phyloP scores from a whole-genome alignment of 2,113 vertebrate genomes.

The Mastomys coucha region DNA sequence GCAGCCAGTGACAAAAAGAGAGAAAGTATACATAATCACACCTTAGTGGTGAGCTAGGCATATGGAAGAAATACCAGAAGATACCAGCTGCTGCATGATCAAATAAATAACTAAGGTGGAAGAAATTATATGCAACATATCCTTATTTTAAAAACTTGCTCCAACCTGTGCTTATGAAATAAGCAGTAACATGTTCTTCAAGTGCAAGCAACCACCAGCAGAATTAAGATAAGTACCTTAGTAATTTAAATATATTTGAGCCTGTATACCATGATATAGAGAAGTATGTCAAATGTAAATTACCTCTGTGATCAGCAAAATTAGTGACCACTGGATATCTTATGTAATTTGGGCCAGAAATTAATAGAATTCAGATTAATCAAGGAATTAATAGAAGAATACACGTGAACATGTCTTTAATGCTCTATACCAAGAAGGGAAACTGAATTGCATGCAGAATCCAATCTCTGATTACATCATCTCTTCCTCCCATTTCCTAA shows the following conservation, averaged over 20 bases:
- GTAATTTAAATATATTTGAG: neutral
- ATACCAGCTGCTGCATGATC: neutral
- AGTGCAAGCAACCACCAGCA: neutral
- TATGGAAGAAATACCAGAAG: neutral
- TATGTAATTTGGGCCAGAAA: neutral
- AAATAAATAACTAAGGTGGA: neutral
- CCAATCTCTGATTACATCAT: neutral
- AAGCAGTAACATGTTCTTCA: neutral
- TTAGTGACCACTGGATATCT: neutral
- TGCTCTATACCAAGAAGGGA: neutral
- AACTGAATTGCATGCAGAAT: neutral
- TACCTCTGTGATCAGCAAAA: neutral
- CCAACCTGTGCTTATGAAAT: neutral
- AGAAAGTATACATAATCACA: neutral
- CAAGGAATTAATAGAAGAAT: neutral
- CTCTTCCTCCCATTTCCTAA: neutral
- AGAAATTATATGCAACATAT: neutral
- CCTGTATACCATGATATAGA: neutral
- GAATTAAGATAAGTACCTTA: neutral
- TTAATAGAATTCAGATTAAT: neutral
- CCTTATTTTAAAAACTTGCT: neutral
- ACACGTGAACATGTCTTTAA: neutral
- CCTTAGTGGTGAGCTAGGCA: neutral
- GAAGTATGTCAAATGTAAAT: neutral
- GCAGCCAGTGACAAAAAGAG: constrained; percentile 1